These are phyloP conservation scores for Anoura caudifer DNA, from an alignment of 2,113 vertebrate genomes.

Conservation along the genomic window DNA sequence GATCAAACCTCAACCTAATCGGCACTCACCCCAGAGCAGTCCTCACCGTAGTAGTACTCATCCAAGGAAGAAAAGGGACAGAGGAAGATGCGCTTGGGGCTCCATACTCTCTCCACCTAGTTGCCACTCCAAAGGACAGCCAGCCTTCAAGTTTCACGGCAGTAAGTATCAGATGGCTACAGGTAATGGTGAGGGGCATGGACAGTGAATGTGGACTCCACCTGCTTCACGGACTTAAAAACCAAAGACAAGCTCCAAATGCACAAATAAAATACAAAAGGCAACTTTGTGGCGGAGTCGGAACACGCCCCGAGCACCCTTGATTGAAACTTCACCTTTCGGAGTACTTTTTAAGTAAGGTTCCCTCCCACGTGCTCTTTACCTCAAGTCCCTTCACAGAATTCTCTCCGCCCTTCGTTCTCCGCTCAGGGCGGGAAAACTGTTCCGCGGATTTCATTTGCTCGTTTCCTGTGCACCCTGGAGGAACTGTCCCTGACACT, in stretches of 20 bases:
- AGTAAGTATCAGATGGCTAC: neutral
- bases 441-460: neutral
- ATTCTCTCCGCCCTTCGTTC: neutral
- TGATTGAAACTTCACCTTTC: neutral
- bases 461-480: slow-evolving; percentile 18
- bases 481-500: neutral
- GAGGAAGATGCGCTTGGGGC: neutral
- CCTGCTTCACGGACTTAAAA: neutral
- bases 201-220: neutral
- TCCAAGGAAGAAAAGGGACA: neutral
- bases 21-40: neutral
- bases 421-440: slow-evolving; percentile 21
- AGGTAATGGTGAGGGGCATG: neutral
- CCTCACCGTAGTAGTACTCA: neutral
- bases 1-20: neutral
- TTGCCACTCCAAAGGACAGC: neutral
- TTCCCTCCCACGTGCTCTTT: neutral
- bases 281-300: neutral
- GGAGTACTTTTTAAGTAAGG: neutral
- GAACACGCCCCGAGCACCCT: neutral
- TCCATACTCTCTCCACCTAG: neutral
- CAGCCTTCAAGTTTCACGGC: neutral
- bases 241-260: neutral
- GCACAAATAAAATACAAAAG: neutral
- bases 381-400: slow-evolving; percentile 4